Conservation (phyloP, 2,797 vertebrate species). For the Fringilla coelebs region DNA sequence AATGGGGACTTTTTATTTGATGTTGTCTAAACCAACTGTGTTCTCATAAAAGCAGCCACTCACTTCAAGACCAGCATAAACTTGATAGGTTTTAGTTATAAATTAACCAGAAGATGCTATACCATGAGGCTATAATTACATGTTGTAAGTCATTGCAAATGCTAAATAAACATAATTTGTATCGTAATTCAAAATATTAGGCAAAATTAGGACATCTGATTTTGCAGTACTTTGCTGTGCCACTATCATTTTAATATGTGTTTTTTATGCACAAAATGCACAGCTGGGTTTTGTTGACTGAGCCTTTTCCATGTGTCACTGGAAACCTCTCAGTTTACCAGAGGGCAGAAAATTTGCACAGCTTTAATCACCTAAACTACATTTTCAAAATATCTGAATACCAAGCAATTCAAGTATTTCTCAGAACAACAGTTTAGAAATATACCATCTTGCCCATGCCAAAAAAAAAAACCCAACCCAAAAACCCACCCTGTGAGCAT, state of each 20-base stretch:
- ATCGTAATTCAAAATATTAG: neutral
- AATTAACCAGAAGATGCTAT: neutral
- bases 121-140: neutral
- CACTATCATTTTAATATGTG: neutral
- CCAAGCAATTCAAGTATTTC: neutral
- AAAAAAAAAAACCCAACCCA: neutral
- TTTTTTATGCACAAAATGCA: neutral
- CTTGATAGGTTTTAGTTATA: neutral
- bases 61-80: neutral
- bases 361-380: neutral
- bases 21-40: neutral
- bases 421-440: neutral
- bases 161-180: neutral
- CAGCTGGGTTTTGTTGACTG: neutral
- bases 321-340: neutral
- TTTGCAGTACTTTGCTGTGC: neutral
- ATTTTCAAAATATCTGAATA: neutral
- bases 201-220: neutral
- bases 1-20: neutral
- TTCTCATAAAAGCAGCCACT: neutral
- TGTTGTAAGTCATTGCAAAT: neutral
- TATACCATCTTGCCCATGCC: neutral
- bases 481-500: neutral
- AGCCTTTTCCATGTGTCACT: neutral
- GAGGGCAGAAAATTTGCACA: neutral